Base-by-base conservation (phyloP, 2,888 invertebrate genomes). In the Tethea ocularis region DNA sequence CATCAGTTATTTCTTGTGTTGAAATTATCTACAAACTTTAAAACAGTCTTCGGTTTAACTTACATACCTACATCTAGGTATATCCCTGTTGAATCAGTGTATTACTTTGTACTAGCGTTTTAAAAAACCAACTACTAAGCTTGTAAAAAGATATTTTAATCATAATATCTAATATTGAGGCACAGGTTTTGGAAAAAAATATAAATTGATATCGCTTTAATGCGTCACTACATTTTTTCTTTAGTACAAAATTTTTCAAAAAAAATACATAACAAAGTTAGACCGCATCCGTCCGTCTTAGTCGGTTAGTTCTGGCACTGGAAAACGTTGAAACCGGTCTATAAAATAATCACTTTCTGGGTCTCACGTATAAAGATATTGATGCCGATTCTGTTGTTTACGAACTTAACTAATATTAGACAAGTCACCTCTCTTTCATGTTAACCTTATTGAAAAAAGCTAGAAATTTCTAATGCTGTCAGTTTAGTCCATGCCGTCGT, bases 11-110 rank as follows among this genome's bases (percentile, higher is more conserved):
- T 74, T 66, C 55, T 78, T 81, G 77, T 73, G 80, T 82, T 83
- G 80, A 87, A 86, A 88, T 88, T 88, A 89, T 87, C 84, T 91
- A 92, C 83, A 86, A 87, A 86, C 82, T 86, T 89, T 88, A 82
- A 72, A 85, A 87, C 93, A 93, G 93, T 93, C 93, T 93, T 93
- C 88, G 83, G 85, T 88, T 91, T 85, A 84, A 84, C 91, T 93
- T 91, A 92, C 81, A 88, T 83, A 84, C 13, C 33, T 33, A 33
- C 84, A 76, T 73, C 71, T 80, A 86, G 82, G 85, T 87, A 86
- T 84, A 86, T 87, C 93, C 92, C 92, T 93, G 91, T 91, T 82
- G 83, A 84, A 83, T 87, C 84, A 87, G 86, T 86, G 89, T 89
- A 78, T 83, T 77, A 78, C 62, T 91, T 91, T 92, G 91, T 92